Evolutionary conservation across 2,113 vertebrate genomes (phyloP), one percentile per base, ranked within the genome.

Genomic region (Glareola pratincola): DNA sequence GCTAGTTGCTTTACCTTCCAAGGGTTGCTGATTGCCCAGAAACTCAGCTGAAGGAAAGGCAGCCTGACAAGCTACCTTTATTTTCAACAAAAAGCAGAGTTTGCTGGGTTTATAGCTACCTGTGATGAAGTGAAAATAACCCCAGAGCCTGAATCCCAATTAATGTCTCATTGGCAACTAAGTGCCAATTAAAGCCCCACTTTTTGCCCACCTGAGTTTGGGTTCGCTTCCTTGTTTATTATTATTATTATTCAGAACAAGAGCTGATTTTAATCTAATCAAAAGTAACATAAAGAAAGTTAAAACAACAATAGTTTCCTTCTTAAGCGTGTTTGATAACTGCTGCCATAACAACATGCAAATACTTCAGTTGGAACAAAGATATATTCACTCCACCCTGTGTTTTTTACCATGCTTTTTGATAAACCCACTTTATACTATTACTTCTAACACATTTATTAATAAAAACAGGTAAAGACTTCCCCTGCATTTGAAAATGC

Each of bases 341-440:
- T 76, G 92, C 93, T 96, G 74, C 89, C 94, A 82, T 92, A 94
- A 95, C 92, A 95, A 94, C 86, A 79, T 27, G 62, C 56, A 69
- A 82, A 83, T 66, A 86, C 72, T 81, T 74, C 72, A 90, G 59
- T 64, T 59, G n/a, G 72, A 96, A 88, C 87, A 79, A 95, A 74
- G 79, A 80, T n/a, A 34, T 1, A 71, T 59, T 92, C 30, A 82
- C 88, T 62, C 39, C n/a, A 18, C 20, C 29, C 48, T 16, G 23
- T 8, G 56, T 78, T 92, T 86, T 54, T 64, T 74, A 68, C 59
- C 30, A 21, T 12, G 15, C 41, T 50, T 90, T 69, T 72, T 57
- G 60, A 68, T 41, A 89, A 85, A 10, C 7, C n/a, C 36, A 45
- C 56, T 64, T 72, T 6, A 5, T 10, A 23, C 27, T 78, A 53